Percentiles rank a stretch among this genome's conserved stretches.
phyloP scores from a whole-genome alignment of 37 sponge, comb jelly and placozoan genomes.

The Axinella damicornis region DNA sequence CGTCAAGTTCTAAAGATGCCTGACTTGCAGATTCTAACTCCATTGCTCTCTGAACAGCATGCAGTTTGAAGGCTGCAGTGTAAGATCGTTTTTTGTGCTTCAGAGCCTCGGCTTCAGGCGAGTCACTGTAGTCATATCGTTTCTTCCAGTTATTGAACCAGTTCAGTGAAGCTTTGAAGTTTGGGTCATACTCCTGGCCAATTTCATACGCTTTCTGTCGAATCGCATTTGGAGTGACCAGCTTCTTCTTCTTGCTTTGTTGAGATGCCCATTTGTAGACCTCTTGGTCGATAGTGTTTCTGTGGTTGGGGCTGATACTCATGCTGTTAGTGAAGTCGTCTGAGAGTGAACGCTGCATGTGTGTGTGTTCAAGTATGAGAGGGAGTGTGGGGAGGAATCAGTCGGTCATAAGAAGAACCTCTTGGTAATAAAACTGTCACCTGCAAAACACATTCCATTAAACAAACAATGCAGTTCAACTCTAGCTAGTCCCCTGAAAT shows the following conservation, averaged over 20 bases:
- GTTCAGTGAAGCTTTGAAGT: conserved; percentile 88
- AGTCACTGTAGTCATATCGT: conserved; percentile 66
- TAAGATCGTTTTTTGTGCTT: conserved; percentile 77
- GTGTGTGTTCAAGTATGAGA: too few species aligned
- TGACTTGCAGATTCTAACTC: conserved; percentile 85
- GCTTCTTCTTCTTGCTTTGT: conserved; percentile 65
- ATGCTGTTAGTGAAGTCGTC: not conserved
- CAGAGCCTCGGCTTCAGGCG: conserved; percentile 65
- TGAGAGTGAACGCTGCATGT: too few species aligned
- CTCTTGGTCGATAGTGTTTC: conserved; percentile 77
- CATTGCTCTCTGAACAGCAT: conserved; percentile 71
- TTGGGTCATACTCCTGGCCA: conserved; percentile 70
- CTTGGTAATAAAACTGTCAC: too few species aligned
- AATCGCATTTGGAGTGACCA: conserved; percentile 70
- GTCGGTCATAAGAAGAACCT: too few species aligned
- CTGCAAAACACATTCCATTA: too few species aligned
- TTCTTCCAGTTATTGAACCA: conserved; percentile 93
- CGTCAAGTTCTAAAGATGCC: conserved; percentile 80
- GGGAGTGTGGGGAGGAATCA: too few species aligned
- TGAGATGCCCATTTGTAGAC: conserved; percentile 78
- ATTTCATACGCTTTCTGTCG: conserved; percentile 85
- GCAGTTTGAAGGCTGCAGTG: conserved; percentile 86
- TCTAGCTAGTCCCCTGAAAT: too few species aligned
- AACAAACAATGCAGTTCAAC: too few species aligned
- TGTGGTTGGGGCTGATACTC: conserved; percentile 56